phyloP scores from a whole-genome alignment of 2,797 vertebrate species.

The Adelosebastes latens region DNA sequence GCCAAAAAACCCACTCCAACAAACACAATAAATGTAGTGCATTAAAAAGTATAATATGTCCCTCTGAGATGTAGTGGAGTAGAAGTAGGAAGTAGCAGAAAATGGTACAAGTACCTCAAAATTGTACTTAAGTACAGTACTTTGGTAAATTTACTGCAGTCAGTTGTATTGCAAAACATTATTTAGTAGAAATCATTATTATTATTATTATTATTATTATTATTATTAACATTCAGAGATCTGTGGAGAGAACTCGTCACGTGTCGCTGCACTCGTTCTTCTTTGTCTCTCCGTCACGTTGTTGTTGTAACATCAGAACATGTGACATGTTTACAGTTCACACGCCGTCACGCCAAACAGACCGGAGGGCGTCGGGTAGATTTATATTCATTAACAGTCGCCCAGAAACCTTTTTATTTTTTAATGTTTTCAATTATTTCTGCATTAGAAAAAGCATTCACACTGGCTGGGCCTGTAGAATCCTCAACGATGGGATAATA shows the following conservation, averaged over 20 bases:
- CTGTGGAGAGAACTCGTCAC: no score
- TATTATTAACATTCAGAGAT: neutral
- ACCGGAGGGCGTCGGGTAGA: constrained; percentile 49
- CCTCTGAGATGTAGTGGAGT: neutral
- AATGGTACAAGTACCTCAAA: neutral
- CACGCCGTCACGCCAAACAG: constrained; percentile 34
- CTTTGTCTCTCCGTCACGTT: neutral
- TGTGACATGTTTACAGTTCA: constrained; percentile 51
- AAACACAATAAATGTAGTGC: neutral
- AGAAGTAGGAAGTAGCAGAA: neutral
- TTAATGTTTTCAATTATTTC: constrained; percentile 58
- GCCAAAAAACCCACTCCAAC: no score
- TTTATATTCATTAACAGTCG: constrained; percentile 37
- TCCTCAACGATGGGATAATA: neutral
- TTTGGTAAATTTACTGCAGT: neutral
- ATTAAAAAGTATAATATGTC: neutral
- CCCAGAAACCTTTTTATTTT: constrained; percentile 30
- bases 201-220: no score
- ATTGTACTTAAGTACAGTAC: no score
- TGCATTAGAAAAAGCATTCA: constrained; percentile 35
- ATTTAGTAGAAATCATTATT: neutral
- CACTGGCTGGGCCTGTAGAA: constrained; percentile 4
- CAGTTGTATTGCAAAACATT: neutral
- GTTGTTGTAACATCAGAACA: neutral
- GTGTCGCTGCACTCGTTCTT: neutral